Evolutionary conservation across 2,888 invertebrate species (phyloP).

Genomic region (Nomada ruficornis): DNA sequence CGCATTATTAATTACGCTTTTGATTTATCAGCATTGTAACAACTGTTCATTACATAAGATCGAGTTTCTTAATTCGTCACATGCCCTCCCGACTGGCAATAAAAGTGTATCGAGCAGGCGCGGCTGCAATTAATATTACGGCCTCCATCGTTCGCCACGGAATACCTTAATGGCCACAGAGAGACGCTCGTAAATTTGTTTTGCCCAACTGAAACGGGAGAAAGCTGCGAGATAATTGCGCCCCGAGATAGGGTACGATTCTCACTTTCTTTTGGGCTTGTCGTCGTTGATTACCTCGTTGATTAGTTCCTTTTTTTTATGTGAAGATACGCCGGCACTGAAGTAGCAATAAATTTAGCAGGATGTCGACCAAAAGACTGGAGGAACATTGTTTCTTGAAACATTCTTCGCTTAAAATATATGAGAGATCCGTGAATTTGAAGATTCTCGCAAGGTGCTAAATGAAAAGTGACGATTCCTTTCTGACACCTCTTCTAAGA

Average conservation of each 20-base stretch:
- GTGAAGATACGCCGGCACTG: background rate
- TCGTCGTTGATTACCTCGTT: slow-evolving; percentile 2
- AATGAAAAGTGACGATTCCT: too few species aligned
- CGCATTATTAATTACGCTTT: slow-evolving; percentile 24
- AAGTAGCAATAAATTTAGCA: background rate
- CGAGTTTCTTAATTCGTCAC: slow-evolving; percentile 40
- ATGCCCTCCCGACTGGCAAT: slow-evolving; percentile 6
- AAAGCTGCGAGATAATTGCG: slow-evolving; percentile 26
- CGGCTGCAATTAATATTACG: slow-evolving; percentile 47
- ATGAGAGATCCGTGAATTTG: too few species aligned
- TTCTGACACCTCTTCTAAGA: too few species aligned
- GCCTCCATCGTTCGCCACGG: slow-evolving; percentile 9
- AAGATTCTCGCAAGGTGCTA: too few species aligned
- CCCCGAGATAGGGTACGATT: background rate
- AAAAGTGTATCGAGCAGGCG: slow-evolving; percentile 35
- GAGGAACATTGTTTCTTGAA: too few species aligned
- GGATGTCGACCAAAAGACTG: background rate
- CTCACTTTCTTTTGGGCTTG: slow-evolving; percentile 2
- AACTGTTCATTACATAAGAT: slow-evolving; percentile 49
- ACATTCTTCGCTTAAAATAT: too few species aligned
- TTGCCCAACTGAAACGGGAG: background rate
- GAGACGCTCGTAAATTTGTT: slow-evolving; percentile 35
- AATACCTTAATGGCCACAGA: slow-evolving; percentile 31
- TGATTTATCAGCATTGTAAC: slow-evolving; percentile 46
- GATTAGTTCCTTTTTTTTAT: background rate